Evolutionary conservation across 2,888 invertebrate genomes (phyloP), one percentile per base, ranked within the genome.

Genomic region (Deilephila porcellus): DNA sequence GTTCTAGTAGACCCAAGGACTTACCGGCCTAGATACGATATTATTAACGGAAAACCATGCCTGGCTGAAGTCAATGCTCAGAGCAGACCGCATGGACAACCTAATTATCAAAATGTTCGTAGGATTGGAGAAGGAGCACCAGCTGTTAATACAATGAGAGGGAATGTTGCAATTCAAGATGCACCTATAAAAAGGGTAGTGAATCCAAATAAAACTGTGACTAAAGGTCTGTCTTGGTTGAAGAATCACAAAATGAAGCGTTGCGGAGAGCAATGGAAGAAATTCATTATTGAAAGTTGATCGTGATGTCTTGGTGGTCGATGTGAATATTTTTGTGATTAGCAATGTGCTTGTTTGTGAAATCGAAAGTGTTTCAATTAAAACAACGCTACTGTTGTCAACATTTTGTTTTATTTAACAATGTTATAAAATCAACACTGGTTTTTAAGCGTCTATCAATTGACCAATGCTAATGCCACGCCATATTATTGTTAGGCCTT

Each of bases 201-300:
- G 19, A n/a, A 72, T 53, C 17, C 34, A 32, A 72, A 56, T n/a
- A 56, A 64, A 64, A 75, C 4, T 74, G 25, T 67, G 67, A 25
- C 77, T 3, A 85, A 86, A 63, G 87, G 87, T 6, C 59, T 85
- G n/a, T 76, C 83, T 0, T 91, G 90, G 90, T 76, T 91, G 1
- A 90, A 86, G 74, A 90, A 85, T 74, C 86, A 86, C 29, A 90
- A 88, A 76, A 73, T 85, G 37, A 86, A 83, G 5, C 80, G 82
- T 17, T 90, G 90, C 71, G 88, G 88, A 0, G 80, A 85, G 32
- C 84, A 88, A 63, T 91, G 90, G 89, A 91, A 88, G 77, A 86
- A 86, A 71, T 80, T 90, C 7, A 76, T 91, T 37, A 75, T 85
- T 34, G 87, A 90, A 75, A 78, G 81, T 76, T 90, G 77, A 85